phyloP scores from a whole-genome alignment of 1,140 invertebrate species.

The Myzus persicae region DNA sequence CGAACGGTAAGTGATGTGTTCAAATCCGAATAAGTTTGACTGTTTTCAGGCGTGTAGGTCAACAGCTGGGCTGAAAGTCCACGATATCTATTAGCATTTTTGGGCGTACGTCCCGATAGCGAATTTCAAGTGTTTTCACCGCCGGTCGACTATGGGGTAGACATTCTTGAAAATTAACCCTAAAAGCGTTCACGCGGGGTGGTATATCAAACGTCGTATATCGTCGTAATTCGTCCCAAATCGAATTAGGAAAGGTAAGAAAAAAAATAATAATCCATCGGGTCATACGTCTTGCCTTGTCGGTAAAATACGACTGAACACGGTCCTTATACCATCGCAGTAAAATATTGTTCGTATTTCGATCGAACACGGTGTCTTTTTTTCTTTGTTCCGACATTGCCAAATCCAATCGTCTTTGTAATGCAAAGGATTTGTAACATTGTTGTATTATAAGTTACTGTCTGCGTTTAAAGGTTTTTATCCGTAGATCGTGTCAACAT shows the following conservation, averaged over 20 bases:
- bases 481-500: background rate
- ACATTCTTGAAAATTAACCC: background rate
- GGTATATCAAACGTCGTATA: background rate
- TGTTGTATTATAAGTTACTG: background rate
- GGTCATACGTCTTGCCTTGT: background rate
- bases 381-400: background rate
- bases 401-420: background rate
- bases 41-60: background rate
- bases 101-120: too few relatives aligned
- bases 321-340: background rate
- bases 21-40: background rate
- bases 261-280: background rate
- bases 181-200: background rate
- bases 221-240: background rate
- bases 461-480: too few relatives aligned
- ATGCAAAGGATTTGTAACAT: background rate
- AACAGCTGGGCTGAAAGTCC: too few relatives aligned
- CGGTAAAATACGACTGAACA: background rate
- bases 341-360: background rate
- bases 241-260: background rate
- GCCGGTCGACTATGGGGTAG: background rate
- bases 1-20: conserved; percentile 14
- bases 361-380: background rate
- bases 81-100: background rate
- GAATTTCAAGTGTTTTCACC: background rate